Conservation (phyloP, 1,140 invertebrate species). For the Scaptomyza graminum region DNA sequence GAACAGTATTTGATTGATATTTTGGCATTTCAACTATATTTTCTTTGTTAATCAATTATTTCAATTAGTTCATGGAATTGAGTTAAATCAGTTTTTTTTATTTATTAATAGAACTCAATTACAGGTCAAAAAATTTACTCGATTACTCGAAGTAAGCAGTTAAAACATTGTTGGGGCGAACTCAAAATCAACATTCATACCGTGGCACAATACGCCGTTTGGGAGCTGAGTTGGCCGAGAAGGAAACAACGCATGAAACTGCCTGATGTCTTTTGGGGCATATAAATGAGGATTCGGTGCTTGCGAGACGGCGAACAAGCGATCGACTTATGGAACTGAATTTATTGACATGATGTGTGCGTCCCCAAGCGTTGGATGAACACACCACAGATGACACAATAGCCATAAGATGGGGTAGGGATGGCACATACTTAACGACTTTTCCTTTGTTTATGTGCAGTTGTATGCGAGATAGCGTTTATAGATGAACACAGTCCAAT, state of each 20-base stretch:
- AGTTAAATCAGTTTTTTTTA: neutral
- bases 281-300: constrained; percentile 46
- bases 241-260: constrained; percentile 1
- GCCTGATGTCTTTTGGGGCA: constrained; percentile 30
- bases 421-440: constrained; percentile 58
- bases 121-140: too few relatives aligned
- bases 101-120: neutral
- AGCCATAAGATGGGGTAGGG: constrained; percentile 9
- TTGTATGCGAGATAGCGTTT: constrained; percentile 45
- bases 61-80: neutral
- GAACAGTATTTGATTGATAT: neutral
- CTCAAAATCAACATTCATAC: constrained; percentile 18
- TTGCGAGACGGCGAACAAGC: constrained; percentile 41
- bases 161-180: constrained; percentile 1
- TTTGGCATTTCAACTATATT: neutral
- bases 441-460: constrained; percentile 62
- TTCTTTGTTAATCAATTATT: neutral
- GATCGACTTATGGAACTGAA: constrained; percentile 59
- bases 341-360: constrained; percentile 62
- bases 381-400: constrained; percentile 56
- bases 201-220: neutral
- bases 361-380: constrained; percentile 45
- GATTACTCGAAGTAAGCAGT: constrained; percentile 10
- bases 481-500: constrained; percentile 43
- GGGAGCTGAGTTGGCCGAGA: neutral